phyloP scores from a whole-genome alignment of 2,797 vertebrate species.

The Platalea minor region DNA sequence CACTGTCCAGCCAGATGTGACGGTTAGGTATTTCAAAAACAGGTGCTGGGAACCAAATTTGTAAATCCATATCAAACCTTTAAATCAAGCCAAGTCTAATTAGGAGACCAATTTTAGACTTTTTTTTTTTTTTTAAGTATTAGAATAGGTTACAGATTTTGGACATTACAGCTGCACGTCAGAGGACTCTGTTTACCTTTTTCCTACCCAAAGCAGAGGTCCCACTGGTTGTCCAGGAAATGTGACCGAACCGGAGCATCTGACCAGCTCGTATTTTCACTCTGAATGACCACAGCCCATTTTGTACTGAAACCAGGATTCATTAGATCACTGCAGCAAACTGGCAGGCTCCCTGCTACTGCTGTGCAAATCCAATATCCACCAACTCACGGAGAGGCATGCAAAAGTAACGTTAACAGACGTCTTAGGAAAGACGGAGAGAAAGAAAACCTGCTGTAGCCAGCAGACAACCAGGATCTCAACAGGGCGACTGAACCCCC shows the following conservation, averaged over 20 bases:
- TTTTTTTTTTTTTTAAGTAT: too few species aligned
- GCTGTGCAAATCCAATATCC: not conserved
- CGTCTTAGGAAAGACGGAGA: not conserved
- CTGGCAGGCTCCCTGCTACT: rapidly evolving
- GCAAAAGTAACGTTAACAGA: not conserved
- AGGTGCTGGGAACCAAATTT: not conserved
- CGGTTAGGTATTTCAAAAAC: not conserved
- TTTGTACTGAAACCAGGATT: not conserved
- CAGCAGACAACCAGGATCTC: not conserved
- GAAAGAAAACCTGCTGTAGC: not conserved
- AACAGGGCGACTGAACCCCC: rapidly evolving
- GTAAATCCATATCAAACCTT: not conserved
- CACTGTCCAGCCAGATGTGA: not conserved
- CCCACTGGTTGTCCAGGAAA: rapidly evolving
- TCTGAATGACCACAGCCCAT: not conserved
- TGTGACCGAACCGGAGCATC: rapidly evolving
- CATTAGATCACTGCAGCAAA: not conserved
- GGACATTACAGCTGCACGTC: not conserved
- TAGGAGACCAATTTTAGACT: not conserved
- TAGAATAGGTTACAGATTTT: not conserved
- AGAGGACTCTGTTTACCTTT: not conserved
- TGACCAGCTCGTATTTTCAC: rapidly evolving
- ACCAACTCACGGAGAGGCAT: rapidly evolving
- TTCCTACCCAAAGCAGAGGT: not conserved
- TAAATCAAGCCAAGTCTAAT: not conserved